phyloP scores from a whole-genome alignment of 2,797 vertebrate species.

The Spondyliosoma cantharus region DNA sequence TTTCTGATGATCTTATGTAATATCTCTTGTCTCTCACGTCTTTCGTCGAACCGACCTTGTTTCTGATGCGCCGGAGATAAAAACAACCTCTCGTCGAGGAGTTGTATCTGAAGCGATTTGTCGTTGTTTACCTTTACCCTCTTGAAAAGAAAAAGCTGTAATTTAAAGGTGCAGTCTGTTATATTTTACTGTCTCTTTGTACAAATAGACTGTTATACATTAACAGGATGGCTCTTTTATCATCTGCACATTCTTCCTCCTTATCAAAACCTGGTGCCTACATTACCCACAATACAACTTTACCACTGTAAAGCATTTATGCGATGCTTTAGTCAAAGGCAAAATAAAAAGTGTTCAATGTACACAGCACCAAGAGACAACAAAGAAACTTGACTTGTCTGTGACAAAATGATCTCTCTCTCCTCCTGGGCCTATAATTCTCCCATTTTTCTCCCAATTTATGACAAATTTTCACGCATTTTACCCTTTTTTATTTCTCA shows the following conservation, averaged over 20 bases:
- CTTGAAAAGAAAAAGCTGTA: neutral
- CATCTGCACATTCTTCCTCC: neutral
- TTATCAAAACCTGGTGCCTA: neutral
- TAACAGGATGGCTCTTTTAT: neutral
- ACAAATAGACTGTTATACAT: neutral
- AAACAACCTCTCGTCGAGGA: conserved; percentile 2
- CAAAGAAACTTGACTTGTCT: too few relatives aligned
- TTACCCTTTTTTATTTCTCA: too few relatives aligned
- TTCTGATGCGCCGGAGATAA: conserved; percentile 19
- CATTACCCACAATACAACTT: neutral
- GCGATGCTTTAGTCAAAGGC: too few relatives aligned
- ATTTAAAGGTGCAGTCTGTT: neutral
- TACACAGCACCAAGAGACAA: too few relatives aligned
- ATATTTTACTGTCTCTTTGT: neutral
- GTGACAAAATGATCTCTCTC: too few relatives aligned
- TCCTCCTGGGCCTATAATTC: too few relatives aligned
- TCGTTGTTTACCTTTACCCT: neutral
- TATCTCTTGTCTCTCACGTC: conserved; percentile 4
- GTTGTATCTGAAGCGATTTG: conserved; percentile 11
- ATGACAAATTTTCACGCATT: too few relatives aligned
- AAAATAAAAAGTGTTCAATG: too few relatives aligned
- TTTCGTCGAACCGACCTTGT: neutral
- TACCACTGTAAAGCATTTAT: neutral
- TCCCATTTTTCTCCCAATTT: too few relatives aligned
- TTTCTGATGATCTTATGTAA: conserved; percentile 48